Percentiles rank a stretch among this genome's conserved stretches.
Conservation (phyloP, 2,113 vertebrate genomes). For the Glareola pratincola region DNA sequence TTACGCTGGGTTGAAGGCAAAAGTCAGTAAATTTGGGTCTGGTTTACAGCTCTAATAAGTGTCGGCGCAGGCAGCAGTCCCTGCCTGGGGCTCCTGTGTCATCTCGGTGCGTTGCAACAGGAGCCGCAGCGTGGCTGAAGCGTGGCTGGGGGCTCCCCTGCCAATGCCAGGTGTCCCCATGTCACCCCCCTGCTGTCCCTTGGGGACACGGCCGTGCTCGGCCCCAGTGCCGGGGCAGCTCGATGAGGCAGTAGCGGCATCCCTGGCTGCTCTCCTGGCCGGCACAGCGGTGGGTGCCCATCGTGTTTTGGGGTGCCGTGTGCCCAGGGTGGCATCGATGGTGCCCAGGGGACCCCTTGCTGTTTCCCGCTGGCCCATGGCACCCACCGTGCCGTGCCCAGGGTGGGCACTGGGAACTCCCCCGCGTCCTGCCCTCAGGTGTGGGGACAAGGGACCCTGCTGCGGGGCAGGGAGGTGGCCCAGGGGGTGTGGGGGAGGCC, state of each 20-base stretch:
- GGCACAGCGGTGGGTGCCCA: accelerated
- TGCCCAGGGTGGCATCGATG: accelerated
- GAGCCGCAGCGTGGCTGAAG: not conserved
- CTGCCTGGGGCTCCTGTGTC: not conserved
- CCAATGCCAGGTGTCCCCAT: not conserved
- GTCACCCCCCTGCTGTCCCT: not conserved
- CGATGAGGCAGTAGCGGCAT: accelerated
- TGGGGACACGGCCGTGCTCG: accelerated
- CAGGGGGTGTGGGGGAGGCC: accelerated
- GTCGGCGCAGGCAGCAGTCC: not conserved
- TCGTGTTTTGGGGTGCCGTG: accelerated
- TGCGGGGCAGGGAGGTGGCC: not conserved
- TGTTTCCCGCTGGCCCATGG: accelerated
- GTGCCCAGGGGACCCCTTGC: not conserved
- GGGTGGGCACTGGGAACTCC: accelerated
- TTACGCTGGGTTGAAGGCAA: not conserved
- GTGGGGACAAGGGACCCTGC: not conserved
- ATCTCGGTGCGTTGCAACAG: accelerated
- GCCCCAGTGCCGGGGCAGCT: not conserved
- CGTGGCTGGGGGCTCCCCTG: accelerated
- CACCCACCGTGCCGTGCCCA: accelerated
- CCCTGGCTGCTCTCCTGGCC: not conserved
- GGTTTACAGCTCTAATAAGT: not conserved
- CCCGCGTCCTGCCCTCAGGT: accelerated
- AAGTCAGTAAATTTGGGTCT: not conserved